These are phyloP conservation scores for Catagonus wagneri DNA, from an alignment of 2,113 vertebrate species.

Conservation along the genomic window DNA sequence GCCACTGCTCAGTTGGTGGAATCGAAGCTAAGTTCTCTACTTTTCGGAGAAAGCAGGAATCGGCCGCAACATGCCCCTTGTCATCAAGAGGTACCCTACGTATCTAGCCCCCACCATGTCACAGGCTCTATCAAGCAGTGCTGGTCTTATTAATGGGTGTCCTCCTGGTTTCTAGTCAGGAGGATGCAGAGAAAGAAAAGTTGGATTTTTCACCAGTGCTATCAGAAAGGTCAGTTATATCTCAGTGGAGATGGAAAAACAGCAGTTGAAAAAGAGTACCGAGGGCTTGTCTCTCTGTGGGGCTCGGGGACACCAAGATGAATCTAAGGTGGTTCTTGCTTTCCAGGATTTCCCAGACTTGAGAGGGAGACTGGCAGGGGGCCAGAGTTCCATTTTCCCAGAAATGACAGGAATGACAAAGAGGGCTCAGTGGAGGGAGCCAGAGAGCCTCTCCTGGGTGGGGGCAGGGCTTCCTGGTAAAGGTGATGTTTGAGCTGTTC, in stretches of 20 bases:
- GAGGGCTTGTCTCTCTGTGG: not conserved
- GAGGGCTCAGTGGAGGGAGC: not conserved
- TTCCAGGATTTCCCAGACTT: not conserved
- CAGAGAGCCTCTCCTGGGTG: not conserved
- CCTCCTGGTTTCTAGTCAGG: not conserved
- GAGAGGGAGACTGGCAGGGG: not conserved
- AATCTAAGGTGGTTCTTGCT: not conserved
- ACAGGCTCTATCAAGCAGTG: not conserved
- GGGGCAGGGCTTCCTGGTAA: not conserved
- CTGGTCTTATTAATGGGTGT: not conserved
- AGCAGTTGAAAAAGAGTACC: not conserved
- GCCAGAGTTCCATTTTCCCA: not conserved
- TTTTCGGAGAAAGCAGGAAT: not conserved
- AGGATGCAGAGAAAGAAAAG: not conserved
- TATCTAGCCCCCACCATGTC: not conserved
- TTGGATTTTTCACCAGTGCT: not conserved
- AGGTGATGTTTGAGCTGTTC: not conserved
- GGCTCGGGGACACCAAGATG: not conserved
- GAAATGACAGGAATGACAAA: not conserved
- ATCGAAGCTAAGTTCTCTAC: not conserved
- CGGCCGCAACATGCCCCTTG: fast-evolving
- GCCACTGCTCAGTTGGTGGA: not conserved
- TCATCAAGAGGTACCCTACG: not conserved
- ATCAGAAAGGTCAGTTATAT: not conserved
- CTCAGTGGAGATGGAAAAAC: not conserved